Evolutionary conservation across 2,888 invertebrate species (phyloP).

Genomic region (Spisula subtruncata): DNA sequence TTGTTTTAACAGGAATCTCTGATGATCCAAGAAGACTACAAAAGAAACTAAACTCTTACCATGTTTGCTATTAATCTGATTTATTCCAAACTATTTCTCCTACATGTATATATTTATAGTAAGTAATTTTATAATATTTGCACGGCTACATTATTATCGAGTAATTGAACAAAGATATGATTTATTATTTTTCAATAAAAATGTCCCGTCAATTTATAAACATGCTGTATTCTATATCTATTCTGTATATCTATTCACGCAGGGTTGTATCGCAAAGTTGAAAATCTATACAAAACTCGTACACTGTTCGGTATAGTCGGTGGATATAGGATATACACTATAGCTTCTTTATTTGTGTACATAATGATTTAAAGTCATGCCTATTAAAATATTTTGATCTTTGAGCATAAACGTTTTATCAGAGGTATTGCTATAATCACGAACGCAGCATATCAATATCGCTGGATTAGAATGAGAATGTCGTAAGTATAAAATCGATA

Average conservation of each 20-base stretch:
- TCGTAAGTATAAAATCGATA: too few species aligned
- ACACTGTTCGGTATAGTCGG: neutral
- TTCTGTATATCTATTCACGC: too few species aligned
- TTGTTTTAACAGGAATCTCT: too few species aligned
- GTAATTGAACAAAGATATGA: neutral
- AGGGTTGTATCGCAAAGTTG: neutral
- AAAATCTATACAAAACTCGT: conserved; percentile 15
- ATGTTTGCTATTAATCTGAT: neutral
- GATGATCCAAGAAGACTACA: too few species aligned
- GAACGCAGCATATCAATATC: too few species aligned
- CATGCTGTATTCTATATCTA: neutral
- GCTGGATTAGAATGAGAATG: too few species aligned
- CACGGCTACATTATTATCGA: conserved; percentile 15
- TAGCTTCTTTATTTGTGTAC: conserved; percentile 40
- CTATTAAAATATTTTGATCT: conserved; percentile 49
- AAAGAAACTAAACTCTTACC: conserved; percentile 9
- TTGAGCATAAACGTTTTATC: conserved; percentile 11
- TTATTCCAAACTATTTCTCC: neutral
- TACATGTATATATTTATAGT: neutral
- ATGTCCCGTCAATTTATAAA: neutral
- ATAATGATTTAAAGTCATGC: conserved; percentile 34
- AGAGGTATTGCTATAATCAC: neutral
- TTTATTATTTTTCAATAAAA: conserved; percentile 23
- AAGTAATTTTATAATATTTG: neutral
- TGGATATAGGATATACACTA: neutral